A percentile compares a stretch with the other conserved stretches of the same genome.
Conservation (phyloP, 2,888 invertebrate species). For the Zaprionus bogoriensis region DNA sequence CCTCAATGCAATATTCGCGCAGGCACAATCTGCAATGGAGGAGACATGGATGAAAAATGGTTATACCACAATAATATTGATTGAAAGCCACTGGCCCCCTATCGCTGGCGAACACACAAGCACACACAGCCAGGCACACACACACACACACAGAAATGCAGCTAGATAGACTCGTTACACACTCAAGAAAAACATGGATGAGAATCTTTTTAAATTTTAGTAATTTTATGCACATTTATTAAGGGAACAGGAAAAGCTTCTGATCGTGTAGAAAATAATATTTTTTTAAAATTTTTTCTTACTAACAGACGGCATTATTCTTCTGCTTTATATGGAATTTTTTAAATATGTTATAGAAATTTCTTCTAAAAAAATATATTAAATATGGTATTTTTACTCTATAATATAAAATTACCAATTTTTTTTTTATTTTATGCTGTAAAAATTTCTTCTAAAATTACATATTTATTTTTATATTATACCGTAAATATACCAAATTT, state of each 20-base stretch:
- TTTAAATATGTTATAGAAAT: too few relatives aligned
- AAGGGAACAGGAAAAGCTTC: neutral
- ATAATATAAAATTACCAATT: too few relatives aligned
- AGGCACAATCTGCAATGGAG: conserved; percentile 88
- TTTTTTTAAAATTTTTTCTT: neutral
- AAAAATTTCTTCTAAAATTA: too few relatives aligned
- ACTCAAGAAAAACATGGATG: neutral
- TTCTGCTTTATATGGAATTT: too few relatives aligned
- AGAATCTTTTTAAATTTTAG: neutral
- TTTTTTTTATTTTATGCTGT: too few relatives aligned
- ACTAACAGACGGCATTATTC: too few relatives aligned
- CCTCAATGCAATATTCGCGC: conserved; percentile 97
- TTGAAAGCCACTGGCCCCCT: conserved; percentile 57
- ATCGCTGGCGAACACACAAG: conserved; percentile 6
- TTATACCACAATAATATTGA: conserved; percentile 76
- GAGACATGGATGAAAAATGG: conserved; percentile 62
- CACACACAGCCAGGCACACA: neutral
- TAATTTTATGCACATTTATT: neutral
- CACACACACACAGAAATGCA: neutral
- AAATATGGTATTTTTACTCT: neutral
- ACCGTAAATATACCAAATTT: too few relatives aligned
- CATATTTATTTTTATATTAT: too few relatives aligned
- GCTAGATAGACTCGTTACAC: neutral
- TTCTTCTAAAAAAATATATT: neutral
- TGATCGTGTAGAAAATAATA: neutral